phyloP scores from a whole-genome alignment of 2,888 invertebrate species.

The Mellilla xanthometata region DNA sequence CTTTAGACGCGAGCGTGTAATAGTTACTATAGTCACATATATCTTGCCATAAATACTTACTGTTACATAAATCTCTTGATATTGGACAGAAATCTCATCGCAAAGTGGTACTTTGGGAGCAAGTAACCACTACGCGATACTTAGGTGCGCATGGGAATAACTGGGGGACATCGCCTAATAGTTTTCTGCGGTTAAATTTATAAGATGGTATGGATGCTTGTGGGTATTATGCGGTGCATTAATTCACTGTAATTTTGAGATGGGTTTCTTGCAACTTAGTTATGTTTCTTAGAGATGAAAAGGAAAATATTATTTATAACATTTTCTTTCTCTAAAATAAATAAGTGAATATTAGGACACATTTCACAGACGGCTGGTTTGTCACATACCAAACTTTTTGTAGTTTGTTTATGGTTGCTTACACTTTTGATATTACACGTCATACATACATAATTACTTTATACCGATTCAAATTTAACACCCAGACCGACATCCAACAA shows the following conservation, averaged over 20 bases:
- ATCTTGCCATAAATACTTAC: constrained; percentile 30
- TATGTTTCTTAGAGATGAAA: too few species aligned
- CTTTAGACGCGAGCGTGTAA: constrained; percentile 22
- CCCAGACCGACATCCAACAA: too few species aligned
- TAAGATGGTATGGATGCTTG: constrained; percentile 4
- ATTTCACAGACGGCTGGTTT: too few species aligned
- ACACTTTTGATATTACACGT: too few species aligned
- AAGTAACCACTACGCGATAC: constrained; percentile 33
- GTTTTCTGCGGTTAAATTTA: constrained; percentile 19
- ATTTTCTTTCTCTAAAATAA: too few species aligned
- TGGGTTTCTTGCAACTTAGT: too few species aligned
- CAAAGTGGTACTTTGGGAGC: constrained; percentile 32
- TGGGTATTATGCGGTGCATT: not conserved
- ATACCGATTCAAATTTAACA: too few species aligned
- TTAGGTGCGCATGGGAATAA: constrained; percentile 27
- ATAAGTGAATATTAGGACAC: too few species aligned
- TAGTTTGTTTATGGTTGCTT: too few species aligned
- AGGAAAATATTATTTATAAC: too few species aligned
- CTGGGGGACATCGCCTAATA: constrained; percentile 19
- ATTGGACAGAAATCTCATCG: constrained; percentile 38
- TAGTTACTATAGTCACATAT: constrained; percentile 31
- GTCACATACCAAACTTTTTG: too few species aligned
- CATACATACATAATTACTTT: too few species aligned
- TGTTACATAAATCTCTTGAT: constrained; percentile 34
- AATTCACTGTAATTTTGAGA: not conserved